phyloP scores from a whole-genome alignment of 2,888 invertebrate genomes.

The Tetragonula carbonaria region DNA sequence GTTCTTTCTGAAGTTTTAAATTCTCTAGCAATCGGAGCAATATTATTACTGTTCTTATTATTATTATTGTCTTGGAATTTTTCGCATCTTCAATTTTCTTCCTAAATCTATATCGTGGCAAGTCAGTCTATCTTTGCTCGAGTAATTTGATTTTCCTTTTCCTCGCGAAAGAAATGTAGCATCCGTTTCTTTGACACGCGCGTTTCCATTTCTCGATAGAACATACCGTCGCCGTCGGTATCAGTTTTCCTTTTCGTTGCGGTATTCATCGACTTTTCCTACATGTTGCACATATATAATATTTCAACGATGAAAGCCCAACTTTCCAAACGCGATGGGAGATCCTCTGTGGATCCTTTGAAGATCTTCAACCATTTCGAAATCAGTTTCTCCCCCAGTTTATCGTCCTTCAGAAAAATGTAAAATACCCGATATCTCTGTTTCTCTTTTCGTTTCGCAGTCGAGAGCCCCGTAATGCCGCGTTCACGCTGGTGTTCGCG shows the following conservation, averaged over 20 bases:
- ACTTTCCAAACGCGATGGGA: neutral
- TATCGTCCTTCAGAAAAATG: neutral
- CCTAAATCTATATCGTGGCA: neutral
- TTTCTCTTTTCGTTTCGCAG: no score
- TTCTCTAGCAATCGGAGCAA: no score
- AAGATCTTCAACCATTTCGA: neutral
- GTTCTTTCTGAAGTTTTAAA: no score
- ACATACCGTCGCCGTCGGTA: conserved; percentile 5
- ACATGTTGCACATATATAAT: neutral
- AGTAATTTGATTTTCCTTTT: conserved; percentile 13
- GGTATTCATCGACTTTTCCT: neutral
- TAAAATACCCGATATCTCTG: no score
- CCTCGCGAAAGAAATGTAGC: neutral
- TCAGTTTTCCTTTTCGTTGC: conserved; percentile 9
- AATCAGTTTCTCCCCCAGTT: neutral
- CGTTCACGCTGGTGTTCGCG: no score
- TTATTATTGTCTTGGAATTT: no score
- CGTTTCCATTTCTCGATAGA: conserved; percentile 8
- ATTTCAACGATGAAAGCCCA: neutral
- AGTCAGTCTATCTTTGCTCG: neutral
- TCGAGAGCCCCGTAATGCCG: no score
- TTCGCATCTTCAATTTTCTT: neutral
- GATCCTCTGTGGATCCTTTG: neutral
- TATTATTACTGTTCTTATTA: no score
- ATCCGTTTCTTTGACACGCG: conserved; percentile 11